phyloP scores from a whole-genome alignment of 2,888 invertebrate species.

The Temnothorax ravouxi region DNA sequence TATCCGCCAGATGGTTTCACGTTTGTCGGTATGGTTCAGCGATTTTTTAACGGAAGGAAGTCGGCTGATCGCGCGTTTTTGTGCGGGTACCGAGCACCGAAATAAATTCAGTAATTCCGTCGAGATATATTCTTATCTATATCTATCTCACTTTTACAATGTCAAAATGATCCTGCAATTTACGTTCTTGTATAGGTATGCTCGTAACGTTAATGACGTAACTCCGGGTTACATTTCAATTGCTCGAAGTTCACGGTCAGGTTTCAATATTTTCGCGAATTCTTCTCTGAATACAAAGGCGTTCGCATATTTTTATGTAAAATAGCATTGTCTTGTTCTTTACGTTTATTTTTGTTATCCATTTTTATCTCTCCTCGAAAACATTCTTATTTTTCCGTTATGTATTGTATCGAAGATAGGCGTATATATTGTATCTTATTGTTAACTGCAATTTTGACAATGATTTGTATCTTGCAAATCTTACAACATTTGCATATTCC shows the following conservation, averaged over 20 bases:
- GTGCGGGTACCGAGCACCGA: conserved; percentile 39
- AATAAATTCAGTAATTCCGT: conserved; percentile 18
- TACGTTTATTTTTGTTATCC: background rate
- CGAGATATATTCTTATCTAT: background rate
- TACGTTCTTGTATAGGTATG: background rate
- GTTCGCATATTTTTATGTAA: conserved; percentile 25
- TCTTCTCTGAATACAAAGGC: background rate
- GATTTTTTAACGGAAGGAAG: conserved; percentile 73
- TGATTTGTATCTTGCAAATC: background rate
- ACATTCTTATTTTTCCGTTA: background rate
- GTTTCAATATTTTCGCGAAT: background rate
- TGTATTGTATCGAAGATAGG: background rate
- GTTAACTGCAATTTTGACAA: background rate
- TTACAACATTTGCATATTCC: background rate
- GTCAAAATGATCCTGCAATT: background rate
- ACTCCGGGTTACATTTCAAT: background rate
- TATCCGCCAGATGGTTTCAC: conserved; percentile 70
- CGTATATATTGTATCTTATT: background rate
- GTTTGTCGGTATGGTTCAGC: conserved; percentile 58
- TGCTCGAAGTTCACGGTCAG: conserved; percentile 8
- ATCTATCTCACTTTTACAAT: background rate
- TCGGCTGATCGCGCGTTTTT: conserved; percentile 66
- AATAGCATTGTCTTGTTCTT: background rate
- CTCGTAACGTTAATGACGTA: conserved; percentile 15
- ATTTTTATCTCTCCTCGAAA: background rate